Percentiles rank a stretch among this genome's conserved stretches.
Evolutionary conservation across 2,888 invertebrate genomes (phyloP).

Genomic region (Sthenelais limicola): DNA sequence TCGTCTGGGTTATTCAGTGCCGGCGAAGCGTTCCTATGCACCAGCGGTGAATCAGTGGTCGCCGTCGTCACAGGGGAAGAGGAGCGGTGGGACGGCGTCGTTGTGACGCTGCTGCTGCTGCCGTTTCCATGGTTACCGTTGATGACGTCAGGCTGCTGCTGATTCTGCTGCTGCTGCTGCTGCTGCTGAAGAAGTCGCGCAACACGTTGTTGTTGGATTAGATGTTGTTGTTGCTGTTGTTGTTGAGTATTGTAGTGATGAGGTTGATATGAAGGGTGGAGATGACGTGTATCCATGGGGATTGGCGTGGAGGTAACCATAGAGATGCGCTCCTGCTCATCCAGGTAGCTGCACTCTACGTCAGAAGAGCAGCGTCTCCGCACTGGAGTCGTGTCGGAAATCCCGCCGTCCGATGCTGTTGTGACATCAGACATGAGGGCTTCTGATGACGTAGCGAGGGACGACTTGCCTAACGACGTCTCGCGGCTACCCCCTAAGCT

Average conservation of each 20-base stretch:
- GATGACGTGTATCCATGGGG: neutral
- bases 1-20: conserved; percentile 20
- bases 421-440: conserved; percentile 41
- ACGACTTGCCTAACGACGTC: conserved; percentile 41
- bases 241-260: conserved; percentile 20
- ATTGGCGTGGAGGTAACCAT: neutral
- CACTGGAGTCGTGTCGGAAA: conserved; percentile 40
- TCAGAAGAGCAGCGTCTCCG: conserved; percentile 26
- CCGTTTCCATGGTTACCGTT: conserved; percentile 41
- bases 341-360: conserved; percentile 32
- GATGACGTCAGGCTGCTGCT: conserved; percentile 29
- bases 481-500: conserved; percentile 39
- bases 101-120: neutral
- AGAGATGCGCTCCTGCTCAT: conserved; percentile 30
- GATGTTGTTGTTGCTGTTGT: neutral
- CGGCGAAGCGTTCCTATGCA: conserved; percentile 20
- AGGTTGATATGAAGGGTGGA: conserved; percentile 24
- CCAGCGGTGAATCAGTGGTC: conserved; percentile 5
- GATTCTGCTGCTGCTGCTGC: conserved; percentile 2
- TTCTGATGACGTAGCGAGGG: conserved; percentile 42
- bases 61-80: neutral
- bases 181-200: neutral
- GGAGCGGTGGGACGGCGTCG: neutral
- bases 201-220: neutral
- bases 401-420: conserved; percentile 38